Base-by-base conservation (phyloP, 1,140 invertebrate genomes). In the Triops cancriformis region DNA sequence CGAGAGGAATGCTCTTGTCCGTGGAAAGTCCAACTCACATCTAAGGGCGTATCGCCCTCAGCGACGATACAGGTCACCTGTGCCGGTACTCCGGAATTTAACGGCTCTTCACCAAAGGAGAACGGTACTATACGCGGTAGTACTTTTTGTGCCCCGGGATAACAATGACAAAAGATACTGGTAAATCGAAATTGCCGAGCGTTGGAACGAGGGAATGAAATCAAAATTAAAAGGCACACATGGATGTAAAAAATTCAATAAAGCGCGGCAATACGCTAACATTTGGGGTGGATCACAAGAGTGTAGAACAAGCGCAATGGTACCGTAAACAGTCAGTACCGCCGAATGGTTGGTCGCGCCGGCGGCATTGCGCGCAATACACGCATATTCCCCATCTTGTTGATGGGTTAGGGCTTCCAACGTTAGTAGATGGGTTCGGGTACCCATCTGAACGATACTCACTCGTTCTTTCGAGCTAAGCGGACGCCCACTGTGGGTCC, bases 341-440 rank as follows among this genome's bases (percentile, higher is more conserved):
- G 76, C 72, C 31, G 76, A 37, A 41, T 79, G 93, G 90, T 82
- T 41, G 28, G 88, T 88, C 26, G 86, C 87, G 76, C 91, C 91
- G 78, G 90, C 91, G 77, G 87, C 86, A 85, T 94, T 94, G 85
- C 87, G 87, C 81, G 90, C 92, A 73, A 87, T 87, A 86, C 93
- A 94, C 73, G 92, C 91, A 84, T 94, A 95, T 83, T 93, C 91
- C 74, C 93, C 92, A 64, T 88, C 88, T 85, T 94, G 91, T 81
- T 88, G 87, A 75, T 91, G 90, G 81, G 88, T 90, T 76, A 91
- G 90, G 23, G 90, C 88, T 78, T 91, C 89, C 77, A 96, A 94
- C 31, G 89, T 90, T 78, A 97, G 85, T 81, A 93, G 86, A 77
- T 89, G 90, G 77, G 90, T 90, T 82, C 89, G 89, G 79, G 89